These are phyloP conservation scores for Sipha flava DNA, from an alignment of 1,140 invertebrate genomes.

Conservation along the genomic window DNA sequence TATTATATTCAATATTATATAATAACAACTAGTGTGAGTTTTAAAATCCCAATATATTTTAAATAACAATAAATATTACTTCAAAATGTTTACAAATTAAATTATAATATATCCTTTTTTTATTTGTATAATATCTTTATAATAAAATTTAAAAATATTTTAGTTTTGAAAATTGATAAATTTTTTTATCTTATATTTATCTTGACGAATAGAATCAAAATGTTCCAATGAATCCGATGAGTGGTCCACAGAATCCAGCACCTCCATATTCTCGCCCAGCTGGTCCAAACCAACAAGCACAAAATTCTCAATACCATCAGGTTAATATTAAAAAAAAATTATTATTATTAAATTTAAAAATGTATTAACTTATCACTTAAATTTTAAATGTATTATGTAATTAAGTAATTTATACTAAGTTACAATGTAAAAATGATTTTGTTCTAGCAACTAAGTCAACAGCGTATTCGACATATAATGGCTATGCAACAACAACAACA, in stretches of 20 bases:
- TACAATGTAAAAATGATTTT: not conserved
- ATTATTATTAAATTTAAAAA: not conserved
- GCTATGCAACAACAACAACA: slow-evolving; percentile 43
- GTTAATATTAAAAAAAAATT: not conserved
- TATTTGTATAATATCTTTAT: not conserved
- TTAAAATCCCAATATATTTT: too few relatives aligned
- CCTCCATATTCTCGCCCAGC: slow-evolving; percentile 34
- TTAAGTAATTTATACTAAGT: not conserved
- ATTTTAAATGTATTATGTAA: not conserved
- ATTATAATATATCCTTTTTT: too few relatives aligned
- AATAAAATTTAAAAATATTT: not conserved
- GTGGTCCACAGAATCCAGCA: slow-evolving; percentile 17
- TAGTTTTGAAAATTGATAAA: too few relatives aligned
- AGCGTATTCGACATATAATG: slow-evolving; percentile 42
- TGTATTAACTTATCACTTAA: not conserved
- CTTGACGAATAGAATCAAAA: slow-evolving; percentile 31
- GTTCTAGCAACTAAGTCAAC: slow-evolving; percentile 24
- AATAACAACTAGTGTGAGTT: too few relatives aligned
- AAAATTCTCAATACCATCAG: slow-evolving; percentile 33
- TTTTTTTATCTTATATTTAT: too few relatives aligned
- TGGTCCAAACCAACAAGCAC: slow-evolving; percentile 37
- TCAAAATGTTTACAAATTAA: too few relatives aligned
- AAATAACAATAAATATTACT: too few relatives aligned
- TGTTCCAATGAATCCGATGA: slow-evolving; percentile 25
- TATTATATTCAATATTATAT: too few relatives aligned